Conservation (phyloP, 2,113 vertebrate genomes). For the Equus quagga region DNA sequence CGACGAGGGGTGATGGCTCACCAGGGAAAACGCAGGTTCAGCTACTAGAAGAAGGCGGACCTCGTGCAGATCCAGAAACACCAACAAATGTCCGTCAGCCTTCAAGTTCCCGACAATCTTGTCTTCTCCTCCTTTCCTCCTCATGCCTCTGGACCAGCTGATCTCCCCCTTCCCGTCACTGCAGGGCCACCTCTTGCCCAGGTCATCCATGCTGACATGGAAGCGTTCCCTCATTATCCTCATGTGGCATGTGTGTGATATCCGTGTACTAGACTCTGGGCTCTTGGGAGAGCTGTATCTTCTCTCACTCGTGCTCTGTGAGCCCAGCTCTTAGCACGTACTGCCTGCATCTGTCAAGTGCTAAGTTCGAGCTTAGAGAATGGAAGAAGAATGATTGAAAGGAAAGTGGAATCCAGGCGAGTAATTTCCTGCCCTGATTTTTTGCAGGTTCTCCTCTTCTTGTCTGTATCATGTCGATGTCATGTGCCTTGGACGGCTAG, state of each 20-base stretch:
- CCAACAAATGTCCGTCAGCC: rapidly evolving
- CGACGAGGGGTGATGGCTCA: background rate
- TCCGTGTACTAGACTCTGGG: no score
- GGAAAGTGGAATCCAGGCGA: background rate
- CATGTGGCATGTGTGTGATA: background rate
- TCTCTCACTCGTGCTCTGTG: background rate
- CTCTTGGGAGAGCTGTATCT: background rate
- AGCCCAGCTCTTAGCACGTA: no score
- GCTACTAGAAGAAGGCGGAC: background rate
- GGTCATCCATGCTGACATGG: background rate
- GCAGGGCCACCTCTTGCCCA: background rate
- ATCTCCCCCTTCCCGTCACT: background rate
- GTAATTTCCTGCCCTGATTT: background rate
- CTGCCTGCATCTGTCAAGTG: background rate
- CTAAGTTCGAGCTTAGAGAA: background rate
- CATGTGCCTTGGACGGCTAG: background rate
- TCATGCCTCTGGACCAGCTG: background rate
- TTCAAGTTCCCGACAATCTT: background rate
- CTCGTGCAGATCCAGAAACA: background rate
- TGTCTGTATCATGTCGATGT: background rate
- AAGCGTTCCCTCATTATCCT: background rate
- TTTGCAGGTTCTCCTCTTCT: background rate
- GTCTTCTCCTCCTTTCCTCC: background rate
- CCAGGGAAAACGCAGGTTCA: background rate
- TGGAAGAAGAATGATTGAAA: background rate